These are phyloP conservation scores for Pelodytes ibericus DNA, from an alignment of 2,797 vertebrate genomes.

Conservation along the genomic window DNA sequence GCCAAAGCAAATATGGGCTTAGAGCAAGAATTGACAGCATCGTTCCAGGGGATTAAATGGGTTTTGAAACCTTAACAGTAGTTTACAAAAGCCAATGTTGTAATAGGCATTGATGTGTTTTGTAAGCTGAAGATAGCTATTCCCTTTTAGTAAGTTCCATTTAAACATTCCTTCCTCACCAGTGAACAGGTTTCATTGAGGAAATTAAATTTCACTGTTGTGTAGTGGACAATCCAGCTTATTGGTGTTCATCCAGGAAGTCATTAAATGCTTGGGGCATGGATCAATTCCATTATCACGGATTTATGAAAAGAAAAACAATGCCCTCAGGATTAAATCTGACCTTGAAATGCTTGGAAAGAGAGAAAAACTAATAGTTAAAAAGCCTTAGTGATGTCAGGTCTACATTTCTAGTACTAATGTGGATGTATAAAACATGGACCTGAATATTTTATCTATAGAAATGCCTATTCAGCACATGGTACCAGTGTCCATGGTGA, in stretches of 20 bases:
- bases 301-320: conserved; percentile 58
- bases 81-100: conserved; percentile 7
- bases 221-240: conserved; percentile 53
- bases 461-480: no score
- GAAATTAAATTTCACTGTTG: conserved; percentile 46
- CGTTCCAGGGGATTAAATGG: neutral
- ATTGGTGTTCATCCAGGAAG: conserved; percentile 64
- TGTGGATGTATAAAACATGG: no score
- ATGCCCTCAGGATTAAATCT: conserved; percentile 49
- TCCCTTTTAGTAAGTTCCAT: conserved; percentile 35
- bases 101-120: conserved; percentile 1
- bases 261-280: conserved; percentile 62
- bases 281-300: conserved; percentile 62
- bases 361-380: conserved; percentile 16
- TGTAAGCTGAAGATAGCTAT: neutral
- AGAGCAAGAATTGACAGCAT: neutral
- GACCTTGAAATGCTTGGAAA: conserved; percentile 59
- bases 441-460: no score
- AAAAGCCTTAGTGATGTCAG: neutral
- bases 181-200: conserved; percentile 54
- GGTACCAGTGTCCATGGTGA: no score
- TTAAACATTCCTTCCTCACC: conserved; percentile 33
- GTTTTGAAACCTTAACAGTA: conserved; percentile 10
- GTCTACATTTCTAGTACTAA: conserved; percentile 4
- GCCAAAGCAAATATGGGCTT: neutral